Conservation (phyloP, 1,140 invertebrate species). For the Caenorhabditis tropicalis region DNA sequence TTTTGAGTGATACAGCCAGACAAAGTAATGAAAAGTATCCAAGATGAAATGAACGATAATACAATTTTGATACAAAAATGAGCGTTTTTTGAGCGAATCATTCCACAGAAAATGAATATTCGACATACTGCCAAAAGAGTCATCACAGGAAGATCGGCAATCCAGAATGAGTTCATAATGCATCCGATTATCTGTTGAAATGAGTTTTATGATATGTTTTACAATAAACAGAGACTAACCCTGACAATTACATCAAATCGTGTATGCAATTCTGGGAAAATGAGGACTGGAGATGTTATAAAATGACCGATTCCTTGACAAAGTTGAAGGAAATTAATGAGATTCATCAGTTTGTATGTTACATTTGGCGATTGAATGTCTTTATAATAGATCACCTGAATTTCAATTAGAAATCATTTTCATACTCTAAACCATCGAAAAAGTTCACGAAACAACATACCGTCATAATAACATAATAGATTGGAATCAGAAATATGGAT, state of each 20-base stretch:
- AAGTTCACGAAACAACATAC: not conserved
- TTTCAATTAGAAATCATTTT: not conserved
- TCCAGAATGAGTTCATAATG: not conserved
- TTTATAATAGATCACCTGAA: not conserved
- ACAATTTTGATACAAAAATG: not conserved
- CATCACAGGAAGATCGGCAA: conserved; percentile 3
- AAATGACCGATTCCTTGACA: not conserved
- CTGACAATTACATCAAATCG: not conserved
- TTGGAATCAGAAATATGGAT: not conserved
- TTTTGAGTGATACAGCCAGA: not conserved
- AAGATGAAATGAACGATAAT: not conserved
- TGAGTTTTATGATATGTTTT: not conserved
- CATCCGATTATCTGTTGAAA: not conserved
- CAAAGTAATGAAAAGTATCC: not conserved
- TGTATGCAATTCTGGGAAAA: not conserved
- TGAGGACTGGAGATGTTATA: not conserved
- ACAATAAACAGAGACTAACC: not conserved
- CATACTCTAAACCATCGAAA: no score
- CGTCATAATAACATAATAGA: not conserved
- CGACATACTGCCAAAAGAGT: not conserved
- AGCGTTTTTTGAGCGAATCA: not conserved
- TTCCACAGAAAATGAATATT: not conserved
- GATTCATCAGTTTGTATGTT: not conserved
- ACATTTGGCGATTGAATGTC: not conserved
- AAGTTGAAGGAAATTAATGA: not conserved